Percentiles rank a stretch among this genome's conserved stretches.
Evolutionary conservation across 2,113 vertebrate genomes (phyloP).

Genomic region (Entelurus aequoreus): DNA sequence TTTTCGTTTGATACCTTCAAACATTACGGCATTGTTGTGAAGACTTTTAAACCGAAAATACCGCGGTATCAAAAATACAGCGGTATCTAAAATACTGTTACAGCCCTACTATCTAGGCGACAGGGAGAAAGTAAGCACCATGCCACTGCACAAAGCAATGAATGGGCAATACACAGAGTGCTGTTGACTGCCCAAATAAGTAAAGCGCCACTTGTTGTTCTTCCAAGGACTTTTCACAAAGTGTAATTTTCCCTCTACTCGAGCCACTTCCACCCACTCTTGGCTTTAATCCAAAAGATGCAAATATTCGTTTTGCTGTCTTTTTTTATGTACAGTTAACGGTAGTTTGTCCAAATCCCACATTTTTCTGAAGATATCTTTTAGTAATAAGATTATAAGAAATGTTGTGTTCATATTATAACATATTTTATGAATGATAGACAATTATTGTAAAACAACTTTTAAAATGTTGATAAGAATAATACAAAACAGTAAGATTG

Average conservation of each 20-base stretch:
- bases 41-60: too few relatives aligned
- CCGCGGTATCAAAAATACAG: too few relatives aligned
- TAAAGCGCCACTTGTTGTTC: conserved; percentile 1
- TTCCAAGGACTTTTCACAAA: conserved; percentile 11
- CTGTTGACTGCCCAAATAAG: conserved; percentile 20
- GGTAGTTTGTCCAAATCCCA: conserved; percentile 12
- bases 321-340: conserved; percentile 17
- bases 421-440: neutral
- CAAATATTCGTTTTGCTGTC: conserved; percentile 8
- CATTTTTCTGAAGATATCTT: conserved; percentile 8
- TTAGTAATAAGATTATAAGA: neutral
- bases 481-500: too few relatives aligned
- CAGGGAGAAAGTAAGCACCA: conserved; percentile 45
- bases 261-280: conserved; percentile 15
- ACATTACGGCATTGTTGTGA: too few relatives aligned
- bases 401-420: neutral
- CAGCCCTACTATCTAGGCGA: conserved; percentile 13
- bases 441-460: too few relatives aligned
- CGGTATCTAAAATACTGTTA: too few relatives aligned
- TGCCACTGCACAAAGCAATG: conserved; percentile 39
- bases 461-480: too few relatives aligned
- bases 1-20: too few relatives aligned
- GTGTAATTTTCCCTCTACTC: conserved; percentile 15
- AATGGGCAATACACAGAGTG: conserved; percentile 28
- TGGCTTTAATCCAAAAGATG: conserved; percentile 12